Evolutionary conservation across 2,797 vertebrate genomes (phyloP).

Genomic region (Accipiter badius): DNA sequence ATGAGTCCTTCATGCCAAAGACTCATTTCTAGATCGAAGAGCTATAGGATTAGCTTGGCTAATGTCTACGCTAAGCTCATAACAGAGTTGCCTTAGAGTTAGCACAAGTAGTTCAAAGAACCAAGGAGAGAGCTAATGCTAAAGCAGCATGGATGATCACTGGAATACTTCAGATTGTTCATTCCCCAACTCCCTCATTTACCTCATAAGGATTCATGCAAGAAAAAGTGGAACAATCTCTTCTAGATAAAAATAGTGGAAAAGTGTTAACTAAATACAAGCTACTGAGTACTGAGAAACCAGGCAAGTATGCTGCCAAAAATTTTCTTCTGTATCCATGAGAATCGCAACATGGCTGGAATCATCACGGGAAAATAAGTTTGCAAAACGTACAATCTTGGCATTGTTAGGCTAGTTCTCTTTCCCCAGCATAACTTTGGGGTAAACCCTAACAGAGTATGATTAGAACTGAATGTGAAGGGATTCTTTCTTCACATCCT

Average conservation of each 20-base stretch:
- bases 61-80: background rate
- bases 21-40: background rate
- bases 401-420: background rate
- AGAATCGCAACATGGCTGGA: background rate
- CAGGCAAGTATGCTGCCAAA: background rate
- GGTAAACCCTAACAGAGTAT: background rate
- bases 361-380: background rate
- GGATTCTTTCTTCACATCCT: background rate
- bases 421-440: background rate
- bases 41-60: background rate
- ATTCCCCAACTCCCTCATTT: background rate
- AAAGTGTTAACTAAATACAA: background rate
- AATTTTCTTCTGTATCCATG: background rate
- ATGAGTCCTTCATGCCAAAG: background rate
- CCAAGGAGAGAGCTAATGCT: background rate
- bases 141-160: accelerated
- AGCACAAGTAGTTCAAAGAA: background rate
- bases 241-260: background rate
- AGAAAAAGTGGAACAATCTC: background rate
- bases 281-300: background rate
- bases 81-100: background rate
- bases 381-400: background rate
- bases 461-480: background rate
- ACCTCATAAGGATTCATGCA: background rate
- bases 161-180: background rate